Conservation (phyloP, 2,113 vertebrate genomes). For the Nymphicus hollandicus region DNA sequence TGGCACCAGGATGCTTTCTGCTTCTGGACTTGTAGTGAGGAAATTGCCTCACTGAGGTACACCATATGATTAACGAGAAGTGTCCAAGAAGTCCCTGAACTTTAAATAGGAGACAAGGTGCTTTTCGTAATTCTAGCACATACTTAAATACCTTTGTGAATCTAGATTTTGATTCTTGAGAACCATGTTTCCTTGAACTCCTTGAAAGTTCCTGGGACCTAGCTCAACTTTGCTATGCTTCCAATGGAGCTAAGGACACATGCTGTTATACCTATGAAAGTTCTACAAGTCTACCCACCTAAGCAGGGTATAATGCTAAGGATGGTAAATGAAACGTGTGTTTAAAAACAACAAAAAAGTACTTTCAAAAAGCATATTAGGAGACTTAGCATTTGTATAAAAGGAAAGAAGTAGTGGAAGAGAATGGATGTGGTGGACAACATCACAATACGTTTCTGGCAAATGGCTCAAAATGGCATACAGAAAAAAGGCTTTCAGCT, state of each 20-base stretch:
- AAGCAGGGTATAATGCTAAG: neutral
- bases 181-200: rapidly evolving
- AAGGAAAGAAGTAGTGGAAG: neutral
- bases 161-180: neutral
- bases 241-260: neutral
- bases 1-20: neutral
- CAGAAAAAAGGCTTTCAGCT: neutral
- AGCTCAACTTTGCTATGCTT: neutral
- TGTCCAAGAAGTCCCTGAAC: neutral
- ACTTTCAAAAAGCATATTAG: neutral
- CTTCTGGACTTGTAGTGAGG: neutral
- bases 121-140: neutral
- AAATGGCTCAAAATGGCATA: neutral
- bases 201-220: neutral
- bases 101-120: neutral
- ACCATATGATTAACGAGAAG: neutral
- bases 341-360: neutral
- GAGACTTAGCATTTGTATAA: neutral
- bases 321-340: neutral
- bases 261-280: neutral
- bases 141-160: neutral
- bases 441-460: neutral
- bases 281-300: neutral
- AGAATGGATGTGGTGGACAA: neutral
- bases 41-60: neutral